Evolutionary conservation across 1,140 invertebrate species (phyloP), one percentile per base, ranked within the genome.

Genomic region (Micrasema minimum): DNA sequence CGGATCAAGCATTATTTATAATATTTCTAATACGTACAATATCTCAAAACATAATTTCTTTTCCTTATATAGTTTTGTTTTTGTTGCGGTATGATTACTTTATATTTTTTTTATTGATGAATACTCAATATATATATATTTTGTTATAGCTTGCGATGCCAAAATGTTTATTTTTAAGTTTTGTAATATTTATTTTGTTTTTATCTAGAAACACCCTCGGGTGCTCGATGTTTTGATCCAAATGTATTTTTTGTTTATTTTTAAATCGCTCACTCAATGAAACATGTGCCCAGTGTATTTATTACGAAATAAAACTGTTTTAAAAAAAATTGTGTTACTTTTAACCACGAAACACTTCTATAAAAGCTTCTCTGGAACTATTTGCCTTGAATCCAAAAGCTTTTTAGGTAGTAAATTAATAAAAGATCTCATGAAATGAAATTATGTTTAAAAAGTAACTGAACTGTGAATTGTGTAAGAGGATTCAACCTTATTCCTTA

Each of bases 281-380:
- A 61, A 62, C 71, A 76, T 74, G 66, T 76, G 69, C 69, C 64
- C 72, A 57, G 69, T 59, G 48, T 75, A 75, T 66, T 59, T 71
- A 66, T 59, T 76, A 45, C 69, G 71, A 67, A 77, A 69, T 66
- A 4, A 61, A 64, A 65, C 41, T 50, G 43, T n/a, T n/a, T n/a
- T n/a, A n/a, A n/a, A n/a, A n/a, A n/a, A n/a, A n/a, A n/a, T n/a
- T n/a, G n/a, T n/a, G n/a, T n/a, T n/a, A n/a, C n/a, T n/a, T n/a
- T n/a, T n/a, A n/a, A n/a, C n/a, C n/a, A n/a, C n/a, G n/a, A n/a
- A n/a, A n/a, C n/a, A n/a, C n/a, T n/a, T n/a, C n/a, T n/a, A n/a
- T n/a, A n/a, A n/a, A n/a, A n/a, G n/a, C n/a, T n/a, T n/a, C n/a
- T n/a, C n/a, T n/a, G n/a, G n/a, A n/a, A n/a, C n/a, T n/a, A n/a